Evolutionary conservation across 2,888 invertebrate genomes (phyloP), one percentile per base, ranked within the genome.

Genomic region (Lingula anatina): DNA sequence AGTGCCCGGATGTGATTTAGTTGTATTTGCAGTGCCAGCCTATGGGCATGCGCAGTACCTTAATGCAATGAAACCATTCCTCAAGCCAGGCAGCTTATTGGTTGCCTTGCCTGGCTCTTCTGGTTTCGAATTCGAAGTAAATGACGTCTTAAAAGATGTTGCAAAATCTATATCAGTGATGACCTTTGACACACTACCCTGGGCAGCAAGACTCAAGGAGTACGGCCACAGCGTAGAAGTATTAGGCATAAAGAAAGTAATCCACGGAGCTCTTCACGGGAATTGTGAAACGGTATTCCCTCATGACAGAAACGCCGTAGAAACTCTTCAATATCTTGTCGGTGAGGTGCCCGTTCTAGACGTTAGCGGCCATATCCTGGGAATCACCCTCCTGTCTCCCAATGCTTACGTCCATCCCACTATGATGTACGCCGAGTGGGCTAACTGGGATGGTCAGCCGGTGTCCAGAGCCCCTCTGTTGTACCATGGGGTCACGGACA

Each of bases 401-500:
- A 62, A 66, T 36, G 60, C 62, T 4, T 62, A 62, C 39, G 56
- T 68, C 15, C 68, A 68, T 43, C 66, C 66, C 2, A 62, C 65
- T 3, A 48, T 68, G 18, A 54, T 68, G 57, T 66, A 65, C 43
- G 65, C 65, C 2, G 47, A 51, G 26, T 69, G 68, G 66, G 47
- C 49, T 12, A 44, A 60, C 27, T 69, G 62, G 62, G 62, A 68
- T 47, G 63, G 63, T 4, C 49, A 61, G 12, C 60, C 64, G 1
- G 9, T 65, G 21, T 42, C 45, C 4, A 54, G 60, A 27, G 51
- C 56, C 2, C 67, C 67, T 7, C 41, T 68, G 5, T 66, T 69
- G 44, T 69, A 69, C 50, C 62, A 69, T 51, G 68, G 68, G 2
- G 51, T 68, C 1, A 54, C 60, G 42, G 59, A 66, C 9, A 35